Base-by-base conservation (phyloP, 1,140 invertebrate species). In the Maniola jurtina region DNA sequence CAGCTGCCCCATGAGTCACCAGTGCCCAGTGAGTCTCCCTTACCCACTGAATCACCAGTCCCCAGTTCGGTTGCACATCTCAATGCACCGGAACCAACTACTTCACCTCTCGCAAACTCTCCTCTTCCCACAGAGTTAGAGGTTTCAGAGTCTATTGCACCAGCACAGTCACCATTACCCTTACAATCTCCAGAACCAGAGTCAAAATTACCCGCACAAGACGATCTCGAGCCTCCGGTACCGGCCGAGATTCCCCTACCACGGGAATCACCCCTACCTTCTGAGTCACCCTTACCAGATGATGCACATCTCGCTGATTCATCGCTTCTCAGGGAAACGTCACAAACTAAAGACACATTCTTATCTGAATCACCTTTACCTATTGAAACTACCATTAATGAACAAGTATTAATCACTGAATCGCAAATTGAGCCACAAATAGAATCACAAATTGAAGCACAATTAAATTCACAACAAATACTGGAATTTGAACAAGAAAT, bases 211-310 rank as follows among this genome's bases (percentile, higher is more conserved):
- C 64, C 65, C 33, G 42, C 61, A 59, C 52, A 71, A 34, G 42
- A 65, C 45, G 48, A 65, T 13, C 15, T 38, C n/a, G 58, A 66
- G 47, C 36, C 69, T 16, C 70, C 66, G 36, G 42, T 68, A 55
- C 75, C 77, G 15, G 72, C 77, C 52, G 77, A 80, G 48, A 68
- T 80, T 70, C 77, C 77, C 8, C 56, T 83, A 56, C 79, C 75
- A 5, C 72, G 68, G 54, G 81, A 81, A 61, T 76, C 79, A 5
- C 74, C 76, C 33, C 59, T 77, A 50, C 76, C 71, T 5, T 64
- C 66, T 14, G 72, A 75, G 34, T 73, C 75, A 33, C 71, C 71
- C 15, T 36, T 71, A 63, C 68, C 63, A 15, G 64, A 72, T 6
- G 69, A 64, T 57, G 56, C 47, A 45, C 40, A 50, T 50, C 47